These are phyloP conservation scores for Notamacropus eugenii DNA, from an alignment of 2,797 vertebrate genomes.

Conservation along the genomic window DNA sequence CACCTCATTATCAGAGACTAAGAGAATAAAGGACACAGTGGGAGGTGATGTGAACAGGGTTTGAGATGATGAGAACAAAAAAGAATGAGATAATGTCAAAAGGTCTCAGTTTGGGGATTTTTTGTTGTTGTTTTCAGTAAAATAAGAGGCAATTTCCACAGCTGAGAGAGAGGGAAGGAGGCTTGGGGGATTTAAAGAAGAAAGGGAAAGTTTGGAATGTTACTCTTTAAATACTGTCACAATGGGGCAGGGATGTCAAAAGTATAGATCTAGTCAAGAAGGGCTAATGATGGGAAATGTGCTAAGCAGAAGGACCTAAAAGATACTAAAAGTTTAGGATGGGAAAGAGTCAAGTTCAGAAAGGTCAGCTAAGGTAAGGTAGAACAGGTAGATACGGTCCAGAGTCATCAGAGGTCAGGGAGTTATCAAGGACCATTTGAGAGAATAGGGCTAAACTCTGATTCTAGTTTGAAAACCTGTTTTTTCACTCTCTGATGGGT, in stretches of 20 bases:
- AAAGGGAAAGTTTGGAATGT: neutral
- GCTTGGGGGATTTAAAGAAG: neutral
- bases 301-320: neutral
- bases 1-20: neutral
- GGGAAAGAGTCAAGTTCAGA: neutral
- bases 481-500: neutral
- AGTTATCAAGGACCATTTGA: neutral
- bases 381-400: neutral
- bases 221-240: neutral
- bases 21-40: neutral
- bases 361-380: neutral
- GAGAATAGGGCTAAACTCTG: neutral
- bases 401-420: neutral
- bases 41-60: neutral
- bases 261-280: neutral
- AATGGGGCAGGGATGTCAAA: neutral
- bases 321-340: neutral
- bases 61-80: neutral
- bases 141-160: neutral
- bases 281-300: neutral
- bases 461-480: neutral
- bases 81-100: neutral
- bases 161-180: neutral
- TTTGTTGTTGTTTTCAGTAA: neutral
- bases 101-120: neutral